These are phyloP conservation scores for Natrix natrix DNA, from an alignment of 2,797 vertebrate species.

Conservation along the genomic window DNA sequence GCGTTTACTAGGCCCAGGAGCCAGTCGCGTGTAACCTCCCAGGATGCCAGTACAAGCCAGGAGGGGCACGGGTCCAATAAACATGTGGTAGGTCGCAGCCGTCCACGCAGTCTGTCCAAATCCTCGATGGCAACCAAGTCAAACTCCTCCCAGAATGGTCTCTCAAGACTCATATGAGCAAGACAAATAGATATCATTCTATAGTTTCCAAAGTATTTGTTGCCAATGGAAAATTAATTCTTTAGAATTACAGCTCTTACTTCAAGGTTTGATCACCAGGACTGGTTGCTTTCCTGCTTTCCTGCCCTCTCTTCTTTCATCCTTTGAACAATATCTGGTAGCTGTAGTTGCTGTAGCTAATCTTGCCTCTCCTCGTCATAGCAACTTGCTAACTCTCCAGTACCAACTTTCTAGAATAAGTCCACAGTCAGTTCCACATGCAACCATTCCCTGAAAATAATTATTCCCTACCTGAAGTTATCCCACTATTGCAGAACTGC, in stretches of 20 bases:
- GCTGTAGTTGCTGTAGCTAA: background rate
- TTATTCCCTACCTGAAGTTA: background rate
- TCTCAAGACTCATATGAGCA: background rate
- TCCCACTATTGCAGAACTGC: background rate
- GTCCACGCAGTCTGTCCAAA: no score
- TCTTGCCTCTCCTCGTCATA: background rate
- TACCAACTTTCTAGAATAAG: background rate
- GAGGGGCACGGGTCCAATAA: no score
- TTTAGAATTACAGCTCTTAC: background rate
- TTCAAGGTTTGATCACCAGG: background rate
- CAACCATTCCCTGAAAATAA: background rate
- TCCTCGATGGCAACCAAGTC: no score
- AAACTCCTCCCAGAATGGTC: no score
- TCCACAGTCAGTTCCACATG: background rate
- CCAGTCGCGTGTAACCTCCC: no score
- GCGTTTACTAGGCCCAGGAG: no score
- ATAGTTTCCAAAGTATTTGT: background rate
- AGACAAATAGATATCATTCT: background rate
- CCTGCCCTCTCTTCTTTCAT: background rate
- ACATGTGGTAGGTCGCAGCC: no score
- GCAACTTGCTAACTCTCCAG: background rate
- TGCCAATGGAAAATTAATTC: background rate
- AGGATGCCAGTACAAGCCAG: no score
- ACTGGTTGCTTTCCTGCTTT: background rate
- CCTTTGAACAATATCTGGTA: background rate